Evolutionary conservation across 53 echinoderm and acorn worm species (phyloP).

Genomic region (Mesocentrotus franciscanus): DNA sequence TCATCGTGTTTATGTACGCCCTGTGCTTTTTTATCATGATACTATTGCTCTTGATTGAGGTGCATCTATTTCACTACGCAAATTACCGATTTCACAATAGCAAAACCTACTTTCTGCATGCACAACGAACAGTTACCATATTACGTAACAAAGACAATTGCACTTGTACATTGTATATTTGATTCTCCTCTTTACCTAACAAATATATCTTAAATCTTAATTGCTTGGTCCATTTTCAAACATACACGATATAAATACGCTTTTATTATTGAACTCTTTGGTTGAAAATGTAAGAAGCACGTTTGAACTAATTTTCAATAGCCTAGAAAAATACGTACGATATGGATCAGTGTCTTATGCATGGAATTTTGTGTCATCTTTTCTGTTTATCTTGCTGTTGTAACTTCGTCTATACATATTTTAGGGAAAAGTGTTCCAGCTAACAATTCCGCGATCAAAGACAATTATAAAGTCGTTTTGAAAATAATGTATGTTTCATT

Average conservation of each 20-base stretch:
- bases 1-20: not conserved
- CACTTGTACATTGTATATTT: slow-evolving; percentile 43
- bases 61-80: not conserved
- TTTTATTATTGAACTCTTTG: slow-evolving; percentile 52
- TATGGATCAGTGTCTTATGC: not conserved
- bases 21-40: not conserved
- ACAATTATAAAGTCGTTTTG: not conserved
- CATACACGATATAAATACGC: slow-evolving; percentile 10
- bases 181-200: not conserved
- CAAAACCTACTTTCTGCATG: not conserved
- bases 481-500: not conserved
- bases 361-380: not conserved
- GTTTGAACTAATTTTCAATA: not conserved
- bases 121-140: not conserved
- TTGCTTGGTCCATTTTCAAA: slow-evolving; percentile 36
- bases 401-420: not conserved
- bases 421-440: not conserved
- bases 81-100: not conserved
- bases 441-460: not conserved
- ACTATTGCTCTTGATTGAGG: not conserved
- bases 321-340: not conserved
- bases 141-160: slow-evolving; percentile 59
- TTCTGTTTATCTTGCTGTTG: not conserved
- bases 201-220: not conserved
- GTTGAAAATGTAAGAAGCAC: slow-evolving; percentile 36